phyloP scores from a whole-genome alignment of 1,140 invertebrate genomes.

The Nymphalis io region DNA sequence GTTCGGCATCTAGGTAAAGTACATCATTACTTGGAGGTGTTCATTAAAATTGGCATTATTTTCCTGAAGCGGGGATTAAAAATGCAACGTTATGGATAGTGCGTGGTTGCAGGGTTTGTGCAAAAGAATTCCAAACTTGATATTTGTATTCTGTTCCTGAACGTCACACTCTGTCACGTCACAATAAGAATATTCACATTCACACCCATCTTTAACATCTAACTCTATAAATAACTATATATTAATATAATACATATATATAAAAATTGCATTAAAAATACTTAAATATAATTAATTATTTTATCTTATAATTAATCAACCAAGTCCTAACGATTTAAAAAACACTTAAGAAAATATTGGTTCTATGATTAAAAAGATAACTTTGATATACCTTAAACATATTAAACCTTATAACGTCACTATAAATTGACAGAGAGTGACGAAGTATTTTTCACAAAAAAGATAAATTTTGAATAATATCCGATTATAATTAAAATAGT shows the following conservation, averaged over 20 bases:
- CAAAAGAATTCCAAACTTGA: conserved; percentile 66
- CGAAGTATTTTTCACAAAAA: conserved; percentile 31
- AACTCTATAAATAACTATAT: neutral
- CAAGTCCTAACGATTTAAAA: no score
- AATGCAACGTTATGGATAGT: conserved; percentile 71
- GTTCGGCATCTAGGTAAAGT: conserved; percentile 27
- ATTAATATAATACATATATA: neutral
- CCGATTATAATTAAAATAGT: conserved; percentile 55
- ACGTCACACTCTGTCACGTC: conserved; percentile 65
- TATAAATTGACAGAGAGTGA: conserved; percentile 57
- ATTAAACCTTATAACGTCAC: neutral
- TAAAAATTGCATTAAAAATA: neutral
- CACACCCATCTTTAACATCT: neutral
- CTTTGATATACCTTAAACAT: no score
- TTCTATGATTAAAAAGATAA: no score
- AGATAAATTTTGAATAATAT: conserved; percentile 49
- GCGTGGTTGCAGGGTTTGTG: conserved; percentile 73
- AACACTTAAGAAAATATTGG: no score
- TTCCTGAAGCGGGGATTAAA: conserved; percentile 73
- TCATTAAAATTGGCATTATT: conserved; percentile 78
- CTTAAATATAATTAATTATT: no score
- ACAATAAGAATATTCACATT: neutral
- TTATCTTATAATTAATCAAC: no score
- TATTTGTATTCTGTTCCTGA: conserved; percentile 63
- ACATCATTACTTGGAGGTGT: conserved; percentile 26